These are phyloP conservation scores for Alexandromys fortis DNA, from an alignment of 2,113 vertebrate species.

Conservation along the genomic window DNA sequence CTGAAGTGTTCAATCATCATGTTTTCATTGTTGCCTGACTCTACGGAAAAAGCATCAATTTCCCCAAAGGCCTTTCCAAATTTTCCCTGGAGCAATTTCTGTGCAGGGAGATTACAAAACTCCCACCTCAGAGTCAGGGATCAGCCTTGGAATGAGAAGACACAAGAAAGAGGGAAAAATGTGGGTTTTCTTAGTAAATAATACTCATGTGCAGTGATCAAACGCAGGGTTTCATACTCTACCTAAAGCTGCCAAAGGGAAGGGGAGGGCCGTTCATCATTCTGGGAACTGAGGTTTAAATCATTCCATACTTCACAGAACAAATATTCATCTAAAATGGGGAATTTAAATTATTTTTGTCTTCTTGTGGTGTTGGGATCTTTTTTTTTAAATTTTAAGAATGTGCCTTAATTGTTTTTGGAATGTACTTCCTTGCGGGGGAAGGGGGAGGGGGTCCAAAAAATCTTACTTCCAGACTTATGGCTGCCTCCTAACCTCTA, in stretches of 20 bases:
- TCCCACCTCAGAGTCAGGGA: constrained; percentile 2
- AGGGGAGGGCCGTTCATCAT: not conserved
- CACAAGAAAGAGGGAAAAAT: constrained; percentile 21
- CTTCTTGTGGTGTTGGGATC: not conserved
- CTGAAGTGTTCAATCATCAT: constrained; percentile 18
- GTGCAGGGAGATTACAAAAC: constrained; percentile 30
- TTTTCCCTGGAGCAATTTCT: constrained; percentile 51
- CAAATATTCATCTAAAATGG: constrained; percentile 39
- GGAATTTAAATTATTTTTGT: constrained; percentile 26
- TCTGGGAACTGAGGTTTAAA: constrained; percentile 48
- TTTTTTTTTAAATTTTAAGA: constrained; percentile 36
- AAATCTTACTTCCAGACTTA: not conserved
- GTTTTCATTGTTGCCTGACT: constrained; percentile 49
- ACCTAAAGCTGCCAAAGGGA: not conserved
- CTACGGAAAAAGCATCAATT: constrained; percentile 51
- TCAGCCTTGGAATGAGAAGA: constrained; percentile 56
- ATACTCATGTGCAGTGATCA: constrained; percentile 42
- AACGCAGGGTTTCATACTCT: constrained; percentile 30
- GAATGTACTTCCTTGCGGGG: constrained; percentile 7
- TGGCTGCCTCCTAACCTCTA: not conserved
- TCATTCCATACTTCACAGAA: constrained; percentile 43
- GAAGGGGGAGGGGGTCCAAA: not conserved
- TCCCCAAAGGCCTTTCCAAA: constrained; percentile 36
- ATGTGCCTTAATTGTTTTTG: constrained; percentile 29
- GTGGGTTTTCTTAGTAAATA: constrained; percentile 35